phyloP scores from a whole-genome alignment of 1,140 invertebrate species.

The Archivesica marissinica region DNA sequence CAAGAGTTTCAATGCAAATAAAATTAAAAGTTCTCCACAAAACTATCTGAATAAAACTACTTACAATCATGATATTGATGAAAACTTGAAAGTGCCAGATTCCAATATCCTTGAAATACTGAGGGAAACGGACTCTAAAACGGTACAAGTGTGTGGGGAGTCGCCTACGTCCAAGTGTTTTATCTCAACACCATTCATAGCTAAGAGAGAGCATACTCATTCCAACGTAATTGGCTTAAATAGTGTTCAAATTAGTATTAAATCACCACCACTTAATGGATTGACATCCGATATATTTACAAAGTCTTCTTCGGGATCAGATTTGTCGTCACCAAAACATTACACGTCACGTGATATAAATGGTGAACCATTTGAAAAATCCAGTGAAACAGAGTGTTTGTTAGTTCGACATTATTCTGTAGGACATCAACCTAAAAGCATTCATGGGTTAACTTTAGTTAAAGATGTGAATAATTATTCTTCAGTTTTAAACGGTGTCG shows the following conservation, averaged over 20 bases:
- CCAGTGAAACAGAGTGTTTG: neutral
- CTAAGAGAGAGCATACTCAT: neutral
- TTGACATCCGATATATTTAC: neutral
- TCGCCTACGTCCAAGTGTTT: neutral
- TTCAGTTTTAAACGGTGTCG: neutral
- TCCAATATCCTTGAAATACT: constrained; percentile 63
- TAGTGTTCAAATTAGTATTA: constrained; percentile 4
- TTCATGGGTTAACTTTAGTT: neutral
- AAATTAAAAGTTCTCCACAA: constrained; percentile 21
- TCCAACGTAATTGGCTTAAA: neutral
- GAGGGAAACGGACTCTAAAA: constrained; percentile 56
- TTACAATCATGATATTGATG: constrained; percentile 16
- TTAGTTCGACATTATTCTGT: constrained; percentile 46
- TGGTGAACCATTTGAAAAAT: neutral
- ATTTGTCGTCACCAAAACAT: constrained; percentile 20
- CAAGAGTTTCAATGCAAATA: neutral
- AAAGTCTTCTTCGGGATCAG: constrained; percentile 38
- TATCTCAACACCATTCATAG: neutral
- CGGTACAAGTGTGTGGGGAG: neutral
- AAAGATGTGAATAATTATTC: neutral
- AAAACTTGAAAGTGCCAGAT: constrained; percentile 27
- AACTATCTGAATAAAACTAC: neutral
- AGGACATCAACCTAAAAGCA: constrained; percentile 28
- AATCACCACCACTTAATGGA: constrained; percentile 9
- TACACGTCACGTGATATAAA: neutral